These are phyloP conservation scores for Dromaius novaehollandiae DNA, from an alignment of 2,113 vertebrate genomes.

Conservation along the genomic window DNA sequence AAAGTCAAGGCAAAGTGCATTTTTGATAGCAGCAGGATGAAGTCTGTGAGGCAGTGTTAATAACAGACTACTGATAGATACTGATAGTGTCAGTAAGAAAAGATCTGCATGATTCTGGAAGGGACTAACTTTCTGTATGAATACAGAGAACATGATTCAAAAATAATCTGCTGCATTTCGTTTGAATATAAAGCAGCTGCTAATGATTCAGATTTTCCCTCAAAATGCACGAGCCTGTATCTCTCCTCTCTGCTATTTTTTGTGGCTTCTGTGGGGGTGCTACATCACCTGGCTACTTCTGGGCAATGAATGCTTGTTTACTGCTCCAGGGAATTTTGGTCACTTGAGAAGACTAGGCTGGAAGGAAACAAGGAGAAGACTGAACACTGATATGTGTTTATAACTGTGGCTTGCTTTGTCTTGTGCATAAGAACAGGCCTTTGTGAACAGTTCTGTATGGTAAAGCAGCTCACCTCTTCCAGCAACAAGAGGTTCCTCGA, in stretches of 20 bases:
- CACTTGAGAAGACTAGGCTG: neutral
- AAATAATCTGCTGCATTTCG: neutral
- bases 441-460: neutral
- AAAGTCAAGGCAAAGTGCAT: no score
- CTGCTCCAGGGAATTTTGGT: neutral
- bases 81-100: neutral
- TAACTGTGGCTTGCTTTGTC: neutral
- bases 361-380: neutral
- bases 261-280: neutral
- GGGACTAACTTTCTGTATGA: neutral
- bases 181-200: neutral
- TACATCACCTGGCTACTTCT: neutral
- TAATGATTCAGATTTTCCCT: neutral
- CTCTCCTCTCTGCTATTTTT: neutral
- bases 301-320: neutral
- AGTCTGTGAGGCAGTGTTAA: neutral
- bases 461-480: neutral
- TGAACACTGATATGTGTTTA: neutral
- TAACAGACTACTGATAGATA: no score
- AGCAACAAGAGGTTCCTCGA: neutral
- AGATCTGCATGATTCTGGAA: neutral
- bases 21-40: neutral
- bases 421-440: neutral
- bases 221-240: neutral
- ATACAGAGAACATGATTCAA: neutral